A percentile compares a stretch with the other conserved stretches of the same genome.
Conservation (phyloP, 92 coral and sea anemone species). For the Epizoanthus stellaris region DNA sequence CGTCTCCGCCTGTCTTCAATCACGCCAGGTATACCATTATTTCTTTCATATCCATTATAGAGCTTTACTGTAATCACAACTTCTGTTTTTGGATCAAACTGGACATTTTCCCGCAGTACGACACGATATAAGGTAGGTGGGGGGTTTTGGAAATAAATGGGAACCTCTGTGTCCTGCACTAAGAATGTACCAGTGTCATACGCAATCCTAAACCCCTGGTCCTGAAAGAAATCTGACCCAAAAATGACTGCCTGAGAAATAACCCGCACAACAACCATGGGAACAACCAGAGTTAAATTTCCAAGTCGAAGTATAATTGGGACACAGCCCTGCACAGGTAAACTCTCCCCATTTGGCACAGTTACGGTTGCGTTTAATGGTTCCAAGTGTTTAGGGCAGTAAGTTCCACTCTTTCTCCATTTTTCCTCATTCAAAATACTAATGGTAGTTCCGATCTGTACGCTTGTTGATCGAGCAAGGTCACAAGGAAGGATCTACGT, state of each 20-base stretch:
- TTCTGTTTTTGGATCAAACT: slow-evolving; percentile 49
- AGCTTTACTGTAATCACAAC: slow-evolving; percentile 38
- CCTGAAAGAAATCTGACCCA: slow-evolving; percentile 44
- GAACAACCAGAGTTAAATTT: slow-evolving; percentile 27
- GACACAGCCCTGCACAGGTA: slow-evolving; percentile 34
- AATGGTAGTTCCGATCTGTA: slow-evolving; percentile 43
- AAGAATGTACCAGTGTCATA: slow-evolving; percentile 50
- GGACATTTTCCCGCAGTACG: slow-evolving; percentile 41
- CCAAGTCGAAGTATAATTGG: slow-evolving; percentile 44
- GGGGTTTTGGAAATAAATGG: slow-evolving; percentile 40
- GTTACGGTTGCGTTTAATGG: slow-evolving; percentile 38
- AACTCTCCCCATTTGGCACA: slow-evolving; percentile 36
- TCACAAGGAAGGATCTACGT: slow-evolving; percentile 19
- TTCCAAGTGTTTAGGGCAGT: slow-evolving; percentile 44
- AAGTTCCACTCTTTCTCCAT: slow-evolving; percentile 54
- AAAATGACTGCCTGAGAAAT: slow-evolving; percentile 42
- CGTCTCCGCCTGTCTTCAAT: slow-evolving; percentile 23
- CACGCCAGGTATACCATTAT: slow-evolving; percentile 53
- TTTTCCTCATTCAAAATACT: slow-evolving; percentile 44
- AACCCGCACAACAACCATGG: slow-evolving; percentile 45
- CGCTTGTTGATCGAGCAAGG: slow-evolving; percentile 29
- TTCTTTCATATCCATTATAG: slow-evolving; percentile 44
- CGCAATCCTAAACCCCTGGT: slow-evolving; percentile 43
- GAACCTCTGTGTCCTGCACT: slow-evolving; percentile 44
- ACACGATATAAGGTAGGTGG: slow-evolving; percentile 52